A percentile compares a stretch with the other conserved stretches of the same genome.
phyloP scores from a whole-genome alignment of 2,888 invertebrate genomes.

The Netelia virgata region DNA sequence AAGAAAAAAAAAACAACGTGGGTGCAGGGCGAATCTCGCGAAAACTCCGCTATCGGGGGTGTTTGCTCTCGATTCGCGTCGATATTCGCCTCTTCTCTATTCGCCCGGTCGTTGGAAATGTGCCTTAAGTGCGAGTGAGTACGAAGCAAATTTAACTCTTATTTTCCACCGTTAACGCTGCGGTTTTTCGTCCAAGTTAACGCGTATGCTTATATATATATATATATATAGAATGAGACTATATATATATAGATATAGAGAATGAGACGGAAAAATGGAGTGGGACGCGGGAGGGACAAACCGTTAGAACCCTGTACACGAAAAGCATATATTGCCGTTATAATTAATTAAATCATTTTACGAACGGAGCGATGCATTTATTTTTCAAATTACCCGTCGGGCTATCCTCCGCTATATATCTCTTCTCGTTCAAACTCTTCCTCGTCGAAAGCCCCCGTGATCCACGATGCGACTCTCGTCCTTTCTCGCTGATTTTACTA shows the following conservation, averaged over 20 bases:
- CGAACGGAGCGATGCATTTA: constrained; percentile 62
- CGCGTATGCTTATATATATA: constrained; percentile 18
- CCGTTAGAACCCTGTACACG: constrained; percentile 30
- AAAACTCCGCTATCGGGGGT: constrained; percentile 31
- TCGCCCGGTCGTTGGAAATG: constrained; percentile 5
- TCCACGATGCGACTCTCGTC: constrained; percentile 7
- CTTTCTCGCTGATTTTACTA: neutral
- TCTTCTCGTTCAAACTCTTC: neutral
- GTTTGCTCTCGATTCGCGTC: constrained; percentile 60
- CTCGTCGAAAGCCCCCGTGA: neutral
- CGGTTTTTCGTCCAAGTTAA: constrained; percentile 16
- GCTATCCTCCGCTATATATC: constrained; percentile 31
- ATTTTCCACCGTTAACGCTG: constrained; percentile 57
- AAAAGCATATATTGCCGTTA: constrained; percentile 51
- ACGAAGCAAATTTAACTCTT: constrained; percentile 59
- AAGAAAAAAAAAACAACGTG: constrained; percentile 29
- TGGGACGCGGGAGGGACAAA: neutral
- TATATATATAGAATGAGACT: too few relatives aligned
- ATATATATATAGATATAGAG: too few relatives aligned
- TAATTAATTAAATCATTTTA: constrained; percentile 70
- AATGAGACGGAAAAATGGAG: constrained; percentile 30
- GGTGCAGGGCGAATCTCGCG: constrained; percentile 22
- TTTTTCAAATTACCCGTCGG: constrained; percentile 70
- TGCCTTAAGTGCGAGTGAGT: constrained; percentile 18
- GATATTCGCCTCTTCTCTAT: constrained; percentile 48